These are phyloP conservation scores for Tridacna crocea DNA, from an alignment of 2,888 invertebrate genomes.

Conservation along the genomic window DNA sequence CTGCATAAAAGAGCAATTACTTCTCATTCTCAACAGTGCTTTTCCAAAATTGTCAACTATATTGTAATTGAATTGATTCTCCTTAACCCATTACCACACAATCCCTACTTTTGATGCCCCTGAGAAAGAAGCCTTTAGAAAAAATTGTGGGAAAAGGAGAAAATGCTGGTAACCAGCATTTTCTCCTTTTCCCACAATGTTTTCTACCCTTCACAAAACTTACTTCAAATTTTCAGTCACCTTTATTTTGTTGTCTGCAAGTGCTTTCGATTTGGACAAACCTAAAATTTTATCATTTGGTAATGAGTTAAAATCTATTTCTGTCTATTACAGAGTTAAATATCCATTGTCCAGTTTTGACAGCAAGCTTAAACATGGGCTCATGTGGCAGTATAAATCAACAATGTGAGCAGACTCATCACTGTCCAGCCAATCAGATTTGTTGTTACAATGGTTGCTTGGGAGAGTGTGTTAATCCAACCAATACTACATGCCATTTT, in stretches of 20 bases:
- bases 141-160: too few relatives aligned
- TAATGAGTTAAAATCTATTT: background rate
- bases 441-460: conserved; percentile 49
- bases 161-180: background rate
- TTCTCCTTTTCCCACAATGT: background rate
- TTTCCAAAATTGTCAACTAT: too few relatives aligned
- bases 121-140: too few relatives aligned
- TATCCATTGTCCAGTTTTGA: conserved; percentile 23
- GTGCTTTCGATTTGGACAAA: too few relatives aligned
- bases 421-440: conserved; percentile 32
- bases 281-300: background rate
- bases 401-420: conserved; percentile 23
- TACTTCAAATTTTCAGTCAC: too few relatives aligned
- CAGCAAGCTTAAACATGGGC: background rate
- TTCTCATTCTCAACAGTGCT: too few relatives aligned
- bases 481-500: conserved; percentile 20
- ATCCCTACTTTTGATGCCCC: too few relatives aligned
- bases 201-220: too few relatives aligned
- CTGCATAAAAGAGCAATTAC: too few relatives aligned
- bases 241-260: too few relatives aligned
- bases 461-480: conserved; percentile 38
- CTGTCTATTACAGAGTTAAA: conserved; percentile 30
- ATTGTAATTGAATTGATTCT: too few relatives aligned
- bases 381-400: background rate
- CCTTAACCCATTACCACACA: too few relatives aligned